These are phyloP conservation scores for Tarsius wallacei DNA, from an alignment of 2,797 vertebrate species.

Conservation along the genomic window DNA sequence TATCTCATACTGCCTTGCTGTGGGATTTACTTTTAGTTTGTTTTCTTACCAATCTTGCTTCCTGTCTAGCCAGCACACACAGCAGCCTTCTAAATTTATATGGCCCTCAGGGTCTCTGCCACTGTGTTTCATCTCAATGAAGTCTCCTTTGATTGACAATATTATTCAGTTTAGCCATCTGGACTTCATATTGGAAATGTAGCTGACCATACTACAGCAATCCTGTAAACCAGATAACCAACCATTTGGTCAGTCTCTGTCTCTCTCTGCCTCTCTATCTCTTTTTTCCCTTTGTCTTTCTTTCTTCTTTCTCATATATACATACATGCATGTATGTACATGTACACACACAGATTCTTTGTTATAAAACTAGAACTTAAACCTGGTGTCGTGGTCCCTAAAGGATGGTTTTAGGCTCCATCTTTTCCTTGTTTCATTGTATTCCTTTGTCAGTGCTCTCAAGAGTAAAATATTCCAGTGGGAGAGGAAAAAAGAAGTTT, in stretches of 20 bases:
- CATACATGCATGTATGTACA: too few species aligned
- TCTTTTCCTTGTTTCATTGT: constrained; percentile 8
- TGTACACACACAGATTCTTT: background rate
- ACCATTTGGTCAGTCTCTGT: background rate
- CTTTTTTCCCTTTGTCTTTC: too few species aligned
- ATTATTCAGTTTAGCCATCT: constrained; percentile 69
- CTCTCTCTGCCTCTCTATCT: background rate
- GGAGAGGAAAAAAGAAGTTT: background rate
- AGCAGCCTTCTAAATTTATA: constrained; percentile 21
- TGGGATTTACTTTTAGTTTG: constrained; percentile 24
- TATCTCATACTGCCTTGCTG: background rate
- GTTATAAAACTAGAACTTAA: constrained; percentile 64
- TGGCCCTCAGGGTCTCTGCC: background rate
- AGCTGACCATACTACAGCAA: constrained; percentile 33
- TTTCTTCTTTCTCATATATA: background rate
- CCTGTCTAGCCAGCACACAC: background rate
- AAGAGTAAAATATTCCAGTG: constrained; percentile 61
- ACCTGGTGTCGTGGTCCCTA: background rate
- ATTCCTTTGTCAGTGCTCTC: constrained; percentile 56
- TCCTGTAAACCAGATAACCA: background rate
- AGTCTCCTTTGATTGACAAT: constrained; percentile 53
- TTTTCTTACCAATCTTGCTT: background rate
- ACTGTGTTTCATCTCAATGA: background rate
- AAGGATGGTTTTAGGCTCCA: background rate
- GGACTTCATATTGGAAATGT: constrained; percentile 71